phyloP scores from a whole-genome alignment of 2,888 invertebrate genomes.

The Drosophila vallismaia region DNA sequence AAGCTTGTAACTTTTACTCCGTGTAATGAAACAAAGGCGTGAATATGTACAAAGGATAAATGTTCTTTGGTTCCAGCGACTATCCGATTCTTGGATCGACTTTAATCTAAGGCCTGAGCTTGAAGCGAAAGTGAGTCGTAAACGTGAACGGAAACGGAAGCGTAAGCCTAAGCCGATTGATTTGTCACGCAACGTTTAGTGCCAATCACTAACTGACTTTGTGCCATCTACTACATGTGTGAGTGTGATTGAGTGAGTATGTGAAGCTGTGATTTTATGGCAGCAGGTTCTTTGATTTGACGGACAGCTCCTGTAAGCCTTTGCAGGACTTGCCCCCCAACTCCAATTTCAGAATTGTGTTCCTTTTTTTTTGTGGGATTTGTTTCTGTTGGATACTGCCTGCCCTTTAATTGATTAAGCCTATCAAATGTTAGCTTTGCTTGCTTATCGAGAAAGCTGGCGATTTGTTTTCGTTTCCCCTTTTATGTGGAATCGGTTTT shows the following conservation, averaged over 20 bases:
- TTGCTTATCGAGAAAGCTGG: slow-evolving; percentile 21
- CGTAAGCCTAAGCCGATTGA: slow-evolving; percentile 75
- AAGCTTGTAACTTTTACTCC: slow-evolving; percentile 26
- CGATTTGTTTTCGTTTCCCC: slow-evolving; percentile 23
- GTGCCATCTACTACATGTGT: slow-evolving; percentile 19
- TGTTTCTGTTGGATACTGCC: slow-evolving; percentile 12
- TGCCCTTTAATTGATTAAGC: slow-evolving; percentile 70
- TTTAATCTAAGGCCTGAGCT: slow-evolving; percentile 8
- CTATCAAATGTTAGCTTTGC: slow-evolving; percentile 55
- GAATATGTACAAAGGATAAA: slow-evolving; percentile 47
- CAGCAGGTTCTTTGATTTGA: slow-evolving; percentile 47
- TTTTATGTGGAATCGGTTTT: slow-evolving; percentile 25
- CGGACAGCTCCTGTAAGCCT: slow-evolving; percentile 39
- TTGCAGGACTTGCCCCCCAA: slow-evolving; percentile 18
- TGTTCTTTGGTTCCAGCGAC: slow-evolving; percentile 14
- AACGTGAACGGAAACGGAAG: slow-evolving; percentile 23
- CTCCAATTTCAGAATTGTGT: slow-evolving; percentile 9
- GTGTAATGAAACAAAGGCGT: slow-evolving; percentile 51
- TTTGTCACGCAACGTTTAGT: slow-evolving; percentile 73
- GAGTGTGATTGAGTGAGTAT: slow-evolving; percentile 10
- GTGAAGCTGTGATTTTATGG: slow-evolving; percentile 28
- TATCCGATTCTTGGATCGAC: background rate
- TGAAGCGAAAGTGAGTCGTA: slow-evolving; percentile 37
- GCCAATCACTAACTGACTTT: slow-evolving; percentile 52
- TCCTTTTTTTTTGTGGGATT: slow-evolving; percentile 1